These are phyloP conservation scores for Pantherophis alleghaniensis DNA, from an alignment of 2,797 vertebrate species.

Conservation along the genomic window DNA sequence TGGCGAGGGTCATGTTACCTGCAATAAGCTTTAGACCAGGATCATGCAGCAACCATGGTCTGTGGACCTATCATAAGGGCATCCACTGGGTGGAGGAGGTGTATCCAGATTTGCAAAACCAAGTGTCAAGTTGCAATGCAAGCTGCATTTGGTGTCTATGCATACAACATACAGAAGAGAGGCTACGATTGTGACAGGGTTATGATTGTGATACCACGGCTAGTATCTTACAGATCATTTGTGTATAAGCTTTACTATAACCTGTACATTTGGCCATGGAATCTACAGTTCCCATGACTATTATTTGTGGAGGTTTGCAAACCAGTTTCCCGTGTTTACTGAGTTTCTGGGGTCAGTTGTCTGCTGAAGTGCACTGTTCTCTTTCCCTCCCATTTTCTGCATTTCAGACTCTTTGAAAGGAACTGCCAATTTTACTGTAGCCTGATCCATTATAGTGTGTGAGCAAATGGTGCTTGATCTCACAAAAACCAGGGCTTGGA, in stretches of 20 bases:
- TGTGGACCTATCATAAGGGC: neutral
- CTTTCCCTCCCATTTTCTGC: neutral
- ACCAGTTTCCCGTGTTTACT: neutral
- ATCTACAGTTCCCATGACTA: neutral
- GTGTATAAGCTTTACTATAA: neutral
- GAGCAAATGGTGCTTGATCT: neutral
- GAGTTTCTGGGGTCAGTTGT: neutral
- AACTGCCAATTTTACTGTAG: neutral
- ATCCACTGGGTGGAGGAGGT: neutral
- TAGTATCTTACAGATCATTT: neutral
- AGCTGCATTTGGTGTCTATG: neutral
- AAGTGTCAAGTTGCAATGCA: neutral
- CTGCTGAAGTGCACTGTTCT: neutral
- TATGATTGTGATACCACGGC: neutral
- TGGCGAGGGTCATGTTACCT: neutral
- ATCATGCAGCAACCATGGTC: neutral
- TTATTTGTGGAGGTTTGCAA: neutral
- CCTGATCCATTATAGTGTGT: neutral
- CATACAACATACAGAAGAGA: neutral
- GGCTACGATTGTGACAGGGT: neutral
- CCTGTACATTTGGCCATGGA: neutral
- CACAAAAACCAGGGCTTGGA: neutral
- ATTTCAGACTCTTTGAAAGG: neutral
- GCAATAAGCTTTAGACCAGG: neutral
- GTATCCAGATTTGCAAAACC: neutral